Conservation (phyloP, 2,888 invertebrate genomes). For the Dinocampus coccinellae region DNA sequence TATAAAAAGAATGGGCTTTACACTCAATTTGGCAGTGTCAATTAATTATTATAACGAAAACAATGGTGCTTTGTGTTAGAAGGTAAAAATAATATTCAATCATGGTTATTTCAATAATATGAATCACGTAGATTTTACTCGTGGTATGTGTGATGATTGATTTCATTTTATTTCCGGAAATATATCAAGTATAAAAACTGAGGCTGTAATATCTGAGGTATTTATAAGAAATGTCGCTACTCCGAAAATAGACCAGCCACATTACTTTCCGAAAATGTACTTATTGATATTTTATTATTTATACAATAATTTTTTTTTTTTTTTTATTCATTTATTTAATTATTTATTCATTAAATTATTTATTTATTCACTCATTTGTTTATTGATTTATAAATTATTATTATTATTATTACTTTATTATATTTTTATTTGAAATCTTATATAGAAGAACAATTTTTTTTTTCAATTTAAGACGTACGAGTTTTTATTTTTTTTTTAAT, state of each 20-base stretch:
- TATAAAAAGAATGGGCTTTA: not conserved
- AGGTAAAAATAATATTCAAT: too few species aligned
- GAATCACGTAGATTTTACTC: not conserved
- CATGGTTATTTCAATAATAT: not conserved
- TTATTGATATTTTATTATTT: conserved; percentile 37
- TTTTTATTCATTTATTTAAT: too few species aligned
- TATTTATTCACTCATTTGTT: too few species aligned
- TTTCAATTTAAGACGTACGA: conserved; percentile 67
- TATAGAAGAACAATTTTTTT: conserved; percentile 66
- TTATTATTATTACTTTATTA: too few species aligned
- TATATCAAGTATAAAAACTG: conserved; percentile 46
- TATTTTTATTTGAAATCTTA: conserved; percentile 58
- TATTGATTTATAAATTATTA: too few species aligned
- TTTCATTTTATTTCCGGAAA: conserved; percentile 24
- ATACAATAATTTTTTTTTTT: conserved; percentile 47
- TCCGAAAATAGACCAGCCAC: conserved; percentile 51
- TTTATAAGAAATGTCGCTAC: conserved; percentile 61
- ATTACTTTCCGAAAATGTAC: conserved; percentile 56
- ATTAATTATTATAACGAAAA: too few species aligned
- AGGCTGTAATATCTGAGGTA: conserved; percentile 67
- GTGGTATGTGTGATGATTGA: not conserved
- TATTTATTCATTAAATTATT: too few species aligned
- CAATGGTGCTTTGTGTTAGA: too few species aligned
- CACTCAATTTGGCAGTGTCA: not conserved
- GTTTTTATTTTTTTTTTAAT: conserved; percentile 37